Conservation (phyloP, 1,140 invertebrate genomes). For the Mizuhopecten yessoensis region DNA sequence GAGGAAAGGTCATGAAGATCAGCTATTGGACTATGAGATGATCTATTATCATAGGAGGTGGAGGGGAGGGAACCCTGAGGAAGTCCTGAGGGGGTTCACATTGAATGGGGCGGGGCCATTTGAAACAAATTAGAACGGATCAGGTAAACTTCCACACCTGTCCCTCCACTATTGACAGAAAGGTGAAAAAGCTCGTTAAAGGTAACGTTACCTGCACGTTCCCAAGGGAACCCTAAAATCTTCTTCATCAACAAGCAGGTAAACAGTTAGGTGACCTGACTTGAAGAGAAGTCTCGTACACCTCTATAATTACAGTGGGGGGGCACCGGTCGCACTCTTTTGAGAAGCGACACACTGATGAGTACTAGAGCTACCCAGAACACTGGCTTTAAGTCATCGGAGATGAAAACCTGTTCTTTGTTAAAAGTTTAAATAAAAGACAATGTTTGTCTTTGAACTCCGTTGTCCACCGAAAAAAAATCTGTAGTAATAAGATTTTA, state of each 20-base stretch:
- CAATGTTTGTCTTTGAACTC: background rate
- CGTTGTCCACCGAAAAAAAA: background rate
- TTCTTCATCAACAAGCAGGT: background rate
- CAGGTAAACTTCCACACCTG: conserved; percentile 3
- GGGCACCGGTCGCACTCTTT: background rate
- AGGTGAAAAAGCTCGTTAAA: conserved; percentile 27
- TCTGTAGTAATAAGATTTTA: background rate
- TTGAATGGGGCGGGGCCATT: background rate
- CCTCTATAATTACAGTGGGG: background rate
- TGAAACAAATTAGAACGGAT: conserved; percentile 21
- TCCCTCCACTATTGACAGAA: conserved; percentile 7
- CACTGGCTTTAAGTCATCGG: background rate
- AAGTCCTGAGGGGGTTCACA: background rate
- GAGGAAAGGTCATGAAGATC: too few species aligned
- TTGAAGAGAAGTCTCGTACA: background rate
- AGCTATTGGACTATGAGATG: background rate
- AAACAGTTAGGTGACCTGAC: conserved; percentile 18
- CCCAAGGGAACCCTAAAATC: background rate
- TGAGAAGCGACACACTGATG: background rate
- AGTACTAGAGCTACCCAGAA: background rate
- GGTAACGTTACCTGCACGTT: conserved; percentile 20
- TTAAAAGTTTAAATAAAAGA: conserved; percentile 12
- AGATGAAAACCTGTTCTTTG: background rate
- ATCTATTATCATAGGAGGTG: background rate
- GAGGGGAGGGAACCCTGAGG: background rate